Conservation (phyloP, 2,113 vertebrate genomes). For the Pycnonotus jocosus region DNA sequence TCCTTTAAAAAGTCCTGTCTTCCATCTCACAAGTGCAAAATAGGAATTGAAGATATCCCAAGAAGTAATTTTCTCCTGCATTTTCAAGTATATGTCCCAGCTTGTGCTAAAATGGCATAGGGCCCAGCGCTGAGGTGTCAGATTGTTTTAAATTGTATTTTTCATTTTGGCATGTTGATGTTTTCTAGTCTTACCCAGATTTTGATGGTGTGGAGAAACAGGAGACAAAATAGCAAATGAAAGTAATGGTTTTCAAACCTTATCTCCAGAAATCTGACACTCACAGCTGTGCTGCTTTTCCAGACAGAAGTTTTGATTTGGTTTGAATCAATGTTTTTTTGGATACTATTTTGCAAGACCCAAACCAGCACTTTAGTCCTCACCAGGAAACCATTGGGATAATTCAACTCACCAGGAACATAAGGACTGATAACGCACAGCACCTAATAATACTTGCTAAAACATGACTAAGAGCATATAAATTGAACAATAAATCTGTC, state of each 20-base stretch:
- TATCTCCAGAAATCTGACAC: background rate
- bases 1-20: conserved; percentile 25
- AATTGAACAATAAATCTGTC: background rate
- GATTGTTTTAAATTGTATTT: conserved; percentile 46
- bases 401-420: background rate
- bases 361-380: background rate
- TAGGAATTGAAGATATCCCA: conserved; percentile 39
- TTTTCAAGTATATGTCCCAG: conserved; percentile 10
- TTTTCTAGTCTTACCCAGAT: conserved; percentile 29
- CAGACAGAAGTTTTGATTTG: background rate
- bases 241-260: background rate
- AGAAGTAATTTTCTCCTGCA: conserved; percentile 10
- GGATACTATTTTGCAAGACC: background rate
- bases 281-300: background rate
- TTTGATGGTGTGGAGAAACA: background rate
- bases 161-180: conserved; percentile 33
- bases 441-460: background rate
- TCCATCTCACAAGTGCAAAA: conserved; percentile 38
- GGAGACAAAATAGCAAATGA: conserved; percentile 16
- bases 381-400: background rate
- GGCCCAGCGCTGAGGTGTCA: conserved; percentile 34
- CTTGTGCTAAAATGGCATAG: conserved; percentile 23
- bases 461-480: background rate
- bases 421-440: background rate
- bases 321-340: background rate